A percentile compares a stretch with the other conserved stretches of the same genome.
Conservation (phyloP, 2,888 invertebrate species). For the Lithosia quadra region DNA sequence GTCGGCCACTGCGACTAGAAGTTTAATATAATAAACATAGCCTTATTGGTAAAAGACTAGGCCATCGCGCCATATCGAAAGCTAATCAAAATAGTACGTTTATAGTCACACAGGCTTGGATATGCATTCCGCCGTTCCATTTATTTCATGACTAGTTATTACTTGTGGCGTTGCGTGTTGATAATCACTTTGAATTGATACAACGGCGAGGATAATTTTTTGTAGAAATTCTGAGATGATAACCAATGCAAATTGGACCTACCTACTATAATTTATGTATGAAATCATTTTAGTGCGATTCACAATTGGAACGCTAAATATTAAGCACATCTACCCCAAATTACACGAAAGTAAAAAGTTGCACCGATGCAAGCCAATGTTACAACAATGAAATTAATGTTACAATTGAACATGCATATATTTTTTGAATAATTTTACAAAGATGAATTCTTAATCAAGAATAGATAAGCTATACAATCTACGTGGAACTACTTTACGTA, state of each 20-base stretch:
- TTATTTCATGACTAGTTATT: not conserved
- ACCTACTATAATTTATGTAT: not conserved
- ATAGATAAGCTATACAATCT: not conserved
- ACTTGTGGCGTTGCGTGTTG: not conserved
- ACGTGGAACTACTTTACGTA: not conserved
- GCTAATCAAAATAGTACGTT: slow-evolving; percentile 40
- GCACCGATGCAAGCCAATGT: not conserved
- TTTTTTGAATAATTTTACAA: not conserved
- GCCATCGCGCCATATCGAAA: slow-evolving; percentile 42
- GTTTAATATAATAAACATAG: slow-evolving; percentile 42
- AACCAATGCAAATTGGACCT: not conserved
- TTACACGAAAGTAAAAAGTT: too few relatives aligned
- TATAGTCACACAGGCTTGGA: slow-evolving; percentile 21
- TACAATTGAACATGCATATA: not conserved
- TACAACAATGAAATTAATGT: not conserved
- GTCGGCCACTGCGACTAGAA: slow-evolving; percentile 23
- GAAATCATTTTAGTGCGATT: too few relatives aligned
- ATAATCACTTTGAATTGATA: not conserved
- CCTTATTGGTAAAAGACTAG: slow-evolving; percentile 45
- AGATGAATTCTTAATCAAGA: not conserved
- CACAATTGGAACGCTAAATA: too few relatives aligned
- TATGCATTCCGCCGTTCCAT: not conserved
- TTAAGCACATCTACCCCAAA: too few relatives aligned
- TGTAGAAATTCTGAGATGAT: not conserved
- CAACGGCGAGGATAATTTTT: too few relatives aligned